Percentiles rank a stretch among this genome's conserved stretches.
phyloP scores from a whole-genome alignment of 2,888 invertebrate genomes.

The Cacoxenus indagator region DNA sequence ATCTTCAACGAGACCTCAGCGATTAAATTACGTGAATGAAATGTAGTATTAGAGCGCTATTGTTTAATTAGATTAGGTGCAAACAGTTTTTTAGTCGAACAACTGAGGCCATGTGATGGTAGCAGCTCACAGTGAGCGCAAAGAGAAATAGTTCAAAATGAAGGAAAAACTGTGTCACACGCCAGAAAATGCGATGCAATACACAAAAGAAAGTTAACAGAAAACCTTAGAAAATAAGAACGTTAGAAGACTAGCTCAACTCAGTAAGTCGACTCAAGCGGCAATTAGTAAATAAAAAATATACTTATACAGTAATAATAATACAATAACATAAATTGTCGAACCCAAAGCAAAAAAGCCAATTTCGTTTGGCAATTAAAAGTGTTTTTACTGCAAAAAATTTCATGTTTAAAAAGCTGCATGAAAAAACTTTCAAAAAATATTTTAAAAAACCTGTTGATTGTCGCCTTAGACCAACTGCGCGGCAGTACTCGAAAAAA shows the following conservation, averaged over 20 bases:
- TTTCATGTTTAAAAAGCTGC: no score
- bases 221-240: background rate
- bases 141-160: slow-evolving; percentile 17
- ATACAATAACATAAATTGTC: no score
- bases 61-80: slow-evolving; percentile 61
- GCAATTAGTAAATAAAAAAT: no score
- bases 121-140: slow-evolving; percentile 12
- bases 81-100: no score
- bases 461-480: background rate
- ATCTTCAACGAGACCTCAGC: background rate
- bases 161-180: slow-evolving; percentile 49
- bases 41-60: slow-evolving; percentile 49
- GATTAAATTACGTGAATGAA: slow-evolving; percentile 54
- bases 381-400: no score
- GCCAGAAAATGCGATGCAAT: slow-evolving; percentile 25
- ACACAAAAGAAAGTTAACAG: background rate
- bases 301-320: no score
- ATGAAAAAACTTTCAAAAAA: slow-evolving; percentile 16
- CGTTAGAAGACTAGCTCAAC: slow-evolving; percentile 1
- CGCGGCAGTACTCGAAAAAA: slow-evolving; percentile 42
- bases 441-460: no score
- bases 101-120: background rate
- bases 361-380: no score
- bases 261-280: no score
- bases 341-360: no score